Percentiles rank a stretch among this genome's conserved stretches.
Evolutionary conservation across 2,113 vertebrate genomes (phyloP).

Genomic region (Alaudala cheleensis): DNA sequence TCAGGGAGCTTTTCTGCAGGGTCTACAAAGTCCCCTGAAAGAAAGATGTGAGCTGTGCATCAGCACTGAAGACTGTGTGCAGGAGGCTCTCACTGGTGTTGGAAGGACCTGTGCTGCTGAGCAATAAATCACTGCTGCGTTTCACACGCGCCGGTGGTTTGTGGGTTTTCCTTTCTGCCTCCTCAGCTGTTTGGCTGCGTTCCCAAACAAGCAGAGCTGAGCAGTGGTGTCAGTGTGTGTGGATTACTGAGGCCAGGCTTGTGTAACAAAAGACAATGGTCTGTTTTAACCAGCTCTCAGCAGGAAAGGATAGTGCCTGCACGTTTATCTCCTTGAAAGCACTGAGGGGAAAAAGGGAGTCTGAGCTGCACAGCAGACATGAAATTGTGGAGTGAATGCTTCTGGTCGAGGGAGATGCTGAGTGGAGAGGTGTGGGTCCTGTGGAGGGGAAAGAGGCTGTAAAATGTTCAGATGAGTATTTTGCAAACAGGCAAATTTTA

Average conservation of each 20-base stretch:
- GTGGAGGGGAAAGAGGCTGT: too few relatives aligned
- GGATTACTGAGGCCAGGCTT: background rate
- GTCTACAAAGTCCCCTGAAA: background rate
- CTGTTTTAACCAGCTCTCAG: background rate
- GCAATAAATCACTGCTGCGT: background rate
- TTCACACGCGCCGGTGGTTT: background rate
- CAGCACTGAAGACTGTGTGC: background rate
- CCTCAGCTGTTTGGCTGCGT: background rate
- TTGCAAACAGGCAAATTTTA: background rate
- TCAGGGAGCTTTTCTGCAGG: background rate
- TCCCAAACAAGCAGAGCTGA: conserved; percentile 13
- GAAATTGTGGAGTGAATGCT: background rate
- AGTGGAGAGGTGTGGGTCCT: background rate
- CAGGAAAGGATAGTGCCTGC: too few relatives aligned
- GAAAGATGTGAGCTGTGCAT: background rate
- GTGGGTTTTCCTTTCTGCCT: conserved; percentile 18
- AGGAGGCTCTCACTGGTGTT: background rate
- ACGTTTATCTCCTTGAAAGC: background rate
- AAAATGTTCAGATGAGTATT: background rate
- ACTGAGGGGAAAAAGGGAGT: background rate
- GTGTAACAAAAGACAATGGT: background rate
- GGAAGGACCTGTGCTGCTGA: background rate
- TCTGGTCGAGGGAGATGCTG: background rate
- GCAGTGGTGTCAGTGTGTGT: background rate
- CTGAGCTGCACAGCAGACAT: background rate